These are phyloP conservation scores for Nibea coibor DNA, from an alignment of 2,113 vertebrate species.

Conservation along the genomic window DNA sequence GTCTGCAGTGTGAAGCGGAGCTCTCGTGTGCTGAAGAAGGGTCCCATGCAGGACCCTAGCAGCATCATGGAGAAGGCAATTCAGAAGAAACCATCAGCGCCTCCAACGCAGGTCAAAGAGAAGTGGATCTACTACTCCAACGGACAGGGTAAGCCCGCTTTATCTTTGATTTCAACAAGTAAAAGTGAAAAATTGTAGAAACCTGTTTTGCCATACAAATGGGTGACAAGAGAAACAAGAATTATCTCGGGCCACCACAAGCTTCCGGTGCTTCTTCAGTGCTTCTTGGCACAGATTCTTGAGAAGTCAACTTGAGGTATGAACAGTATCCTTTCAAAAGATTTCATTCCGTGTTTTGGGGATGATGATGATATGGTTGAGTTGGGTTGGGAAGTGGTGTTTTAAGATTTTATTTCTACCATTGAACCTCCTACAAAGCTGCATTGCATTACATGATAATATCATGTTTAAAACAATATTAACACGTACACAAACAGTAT, in stretches of 20 bases:
- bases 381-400: neutral
- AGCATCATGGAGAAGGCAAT: constrained; percentile 95
- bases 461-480: no score
- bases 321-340: neutral
- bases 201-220: neutral
- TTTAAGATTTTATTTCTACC: neutral
- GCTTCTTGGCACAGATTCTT: neutral
- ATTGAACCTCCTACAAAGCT: neutral
- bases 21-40: constrained; percentile 93
- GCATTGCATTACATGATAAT: no score
- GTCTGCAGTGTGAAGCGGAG: constrained; percentile 95
- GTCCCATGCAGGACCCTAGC: constrained; percentile 94
- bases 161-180: constrained; percentile 7
- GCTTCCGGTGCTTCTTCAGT: neutral
- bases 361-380: neutral
- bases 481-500: neutral
- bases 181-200: neutral
- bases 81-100: constrained; percentile 88
- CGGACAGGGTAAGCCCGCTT: constrained; percentile 89
- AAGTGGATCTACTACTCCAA: constrained; percentile 97
- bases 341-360: neutral
- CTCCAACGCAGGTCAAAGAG: constrained; percentile 87
- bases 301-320: neutral
- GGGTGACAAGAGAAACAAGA: neutral
- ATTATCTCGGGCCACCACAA: neutral